Evolutionary conservation across 2,113 vertebrate genomes (phyloP).

Genomic region (Rhabdomys dilectus): DNA sequence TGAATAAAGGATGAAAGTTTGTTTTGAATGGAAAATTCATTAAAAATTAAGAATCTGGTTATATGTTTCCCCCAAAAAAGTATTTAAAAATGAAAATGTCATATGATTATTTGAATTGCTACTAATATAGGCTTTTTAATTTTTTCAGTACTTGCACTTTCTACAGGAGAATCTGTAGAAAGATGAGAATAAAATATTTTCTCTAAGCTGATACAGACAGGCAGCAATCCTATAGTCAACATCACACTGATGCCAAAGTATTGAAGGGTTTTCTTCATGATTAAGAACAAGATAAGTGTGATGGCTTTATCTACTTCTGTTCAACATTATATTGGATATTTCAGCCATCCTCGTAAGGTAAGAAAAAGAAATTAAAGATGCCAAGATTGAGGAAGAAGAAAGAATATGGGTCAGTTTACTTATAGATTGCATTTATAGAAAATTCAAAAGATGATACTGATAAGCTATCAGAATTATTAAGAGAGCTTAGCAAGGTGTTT

Average conservation of each 20-base stretch:
- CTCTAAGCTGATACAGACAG: background rate
- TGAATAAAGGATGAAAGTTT: background rate
- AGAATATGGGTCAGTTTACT: background rate
- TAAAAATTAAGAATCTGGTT: constrained; percentile 8
- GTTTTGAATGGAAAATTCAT: background rate
- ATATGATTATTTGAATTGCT: constrained; percentile 42
- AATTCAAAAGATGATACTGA: constrained; percentile 34
- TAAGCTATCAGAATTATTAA: constrained; percentile 50
- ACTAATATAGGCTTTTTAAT: background rate
- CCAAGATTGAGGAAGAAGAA: constrained; percentile 30
- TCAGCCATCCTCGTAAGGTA: background rate
- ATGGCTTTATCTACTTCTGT: background rate
- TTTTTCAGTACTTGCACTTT: background rate
- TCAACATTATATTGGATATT: constrained; percentile 13
- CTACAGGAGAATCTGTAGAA: constrained; percentile 11
- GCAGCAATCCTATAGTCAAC: background rate
- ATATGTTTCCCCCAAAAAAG: constrained; percentile 20
- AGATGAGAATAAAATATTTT: constrained; percentile 43
- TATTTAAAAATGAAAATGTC: background rate
- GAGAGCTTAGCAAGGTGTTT: background rate
- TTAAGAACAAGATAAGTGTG: constrained; percentile 6
- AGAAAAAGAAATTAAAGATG: constrained; percentile 49
- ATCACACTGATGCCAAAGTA: background rate
- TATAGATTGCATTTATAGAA: background rate
- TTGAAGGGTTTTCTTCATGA: constrained; percentile 33